A percentile compares a stretch with the other conserved stretches of the same genome.
Evolutionary conservation across 2,797 vertebrate species (phyloP).

Genomic region (Geotria australis): DNA sequence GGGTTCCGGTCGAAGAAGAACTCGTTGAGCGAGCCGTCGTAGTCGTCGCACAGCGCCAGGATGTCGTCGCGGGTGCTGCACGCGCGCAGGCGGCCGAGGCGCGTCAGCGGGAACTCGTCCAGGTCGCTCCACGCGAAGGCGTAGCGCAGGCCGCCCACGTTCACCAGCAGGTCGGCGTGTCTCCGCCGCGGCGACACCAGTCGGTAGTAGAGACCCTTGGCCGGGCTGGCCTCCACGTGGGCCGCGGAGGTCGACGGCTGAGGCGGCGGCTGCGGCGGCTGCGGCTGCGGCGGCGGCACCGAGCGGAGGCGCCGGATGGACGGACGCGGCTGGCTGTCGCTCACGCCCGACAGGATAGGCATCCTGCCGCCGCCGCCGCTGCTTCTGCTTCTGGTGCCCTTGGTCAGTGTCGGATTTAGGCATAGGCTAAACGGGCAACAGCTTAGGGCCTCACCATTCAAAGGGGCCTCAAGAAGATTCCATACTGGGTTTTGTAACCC

Average conservation of each 20-base stretch:
- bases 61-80: constrained; percentile 65
- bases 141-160: constrained; percentile 70
- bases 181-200: not conserved
- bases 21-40: constrained; percentile 53
- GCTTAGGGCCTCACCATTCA: no score
- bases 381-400: no score
- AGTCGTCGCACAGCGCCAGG: constrained; percentile 74
- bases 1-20: constrained; percentile 90
- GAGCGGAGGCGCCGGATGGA: no score
- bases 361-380: no score
- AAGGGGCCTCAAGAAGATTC: no score
- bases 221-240: not conserved
- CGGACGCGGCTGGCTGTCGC: no score
- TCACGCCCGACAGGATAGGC: no score
- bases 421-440: no score
- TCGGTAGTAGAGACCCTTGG: not conserved
- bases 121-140: constrained; percentile 66
- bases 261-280: no score
- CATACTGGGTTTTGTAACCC: no score
- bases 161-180: constrained; percentile 33
- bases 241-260: not conserved
- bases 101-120: constrained; percentile 54
- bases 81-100: constrained; percentile 44
- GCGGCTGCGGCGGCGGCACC: no score
- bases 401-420: no score